Conservation (phyloP, 2,113 vertebrate genomes). For the Orycteropus afer region DNA sequence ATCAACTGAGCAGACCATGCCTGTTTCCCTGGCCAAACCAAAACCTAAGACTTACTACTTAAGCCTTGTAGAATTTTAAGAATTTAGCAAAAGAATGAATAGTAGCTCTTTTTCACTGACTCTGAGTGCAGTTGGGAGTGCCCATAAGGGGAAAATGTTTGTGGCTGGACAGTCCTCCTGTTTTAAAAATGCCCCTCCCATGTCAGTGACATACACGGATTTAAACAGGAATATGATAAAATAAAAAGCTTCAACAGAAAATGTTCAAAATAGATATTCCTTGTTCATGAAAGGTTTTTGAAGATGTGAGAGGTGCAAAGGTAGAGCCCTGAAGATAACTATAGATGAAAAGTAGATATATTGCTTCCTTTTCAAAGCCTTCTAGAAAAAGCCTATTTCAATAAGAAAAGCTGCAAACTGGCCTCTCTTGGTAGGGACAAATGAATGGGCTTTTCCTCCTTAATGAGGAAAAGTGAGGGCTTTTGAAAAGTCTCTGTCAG, state of each 20-base stretch:
- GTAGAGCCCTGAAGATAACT: constrained; percentile 40
- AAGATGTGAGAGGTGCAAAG: background rate
- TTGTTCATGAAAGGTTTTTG: constrained; percentile 61
- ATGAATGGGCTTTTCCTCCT: constrained; percentile 35
- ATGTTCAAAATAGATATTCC: constrained; percentile 42
- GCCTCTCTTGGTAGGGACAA: constrained; percentile 28
- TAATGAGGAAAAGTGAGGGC: constrained; percentile 46
- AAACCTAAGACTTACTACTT: constrained; percentile 32
- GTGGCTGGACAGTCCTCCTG: constrained; percentile 36
- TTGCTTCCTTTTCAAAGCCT: constrained; percentile 34
- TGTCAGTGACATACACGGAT: constrained; percentile 17
- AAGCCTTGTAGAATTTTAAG: constrained; percentile 27
- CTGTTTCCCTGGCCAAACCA: constrained; percentile 15
- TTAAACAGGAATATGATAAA: constrained; percentile 30
- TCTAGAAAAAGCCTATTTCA: constrained; percentile 40
- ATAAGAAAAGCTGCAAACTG: background rate
- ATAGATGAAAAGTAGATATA: constrained; percentile 33
- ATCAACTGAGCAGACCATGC: constrained; percentile 11
- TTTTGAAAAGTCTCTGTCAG: background rate
- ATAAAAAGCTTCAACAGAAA: constrained; percentile 47
- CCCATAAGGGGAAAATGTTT: constrained; percentile 41
- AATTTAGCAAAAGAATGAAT: constrained; percentile 18
- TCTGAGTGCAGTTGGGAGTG: background rate
- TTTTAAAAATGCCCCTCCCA: constrained; percentile 46
- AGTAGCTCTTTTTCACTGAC: background rate